Conservation (phyloP, 2,888 invertebrate species). For the Asteroscopus sphinx region DNA sequence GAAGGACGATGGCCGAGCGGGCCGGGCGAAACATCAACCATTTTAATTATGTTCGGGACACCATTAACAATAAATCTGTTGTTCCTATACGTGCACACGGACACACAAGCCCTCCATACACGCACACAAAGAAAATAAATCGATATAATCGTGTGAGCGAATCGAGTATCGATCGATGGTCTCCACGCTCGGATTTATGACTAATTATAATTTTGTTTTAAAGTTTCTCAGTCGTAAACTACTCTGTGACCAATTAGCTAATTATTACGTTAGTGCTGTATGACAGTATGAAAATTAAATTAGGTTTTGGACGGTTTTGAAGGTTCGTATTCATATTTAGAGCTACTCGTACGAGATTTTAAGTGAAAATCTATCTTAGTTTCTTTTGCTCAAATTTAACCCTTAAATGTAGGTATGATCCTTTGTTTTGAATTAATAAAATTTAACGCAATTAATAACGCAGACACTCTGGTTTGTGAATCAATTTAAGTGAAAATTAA, state of each 20-base stretch:
- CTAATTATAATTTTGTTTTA: slow-evolving; percentile 86
- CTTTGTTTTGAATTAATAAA: no score
- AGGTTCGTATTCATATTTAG: slow-evolving; percentile 2
- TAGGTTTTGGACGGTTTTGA: slow-evolving; percentile 19
- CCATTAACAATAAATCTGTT: slow-evolving; percentile 90
- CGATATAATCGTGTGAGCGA: slow-evolving; percentile 70
- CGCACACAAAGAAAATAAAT: slow-evolving; percentile 56
- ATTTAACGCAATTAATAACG: no score
- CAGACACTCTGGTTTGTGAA: no score
- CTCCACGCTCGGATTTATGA: slow-evolving; percentile 81
- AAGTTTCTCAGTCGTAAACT: slow-evolving; percentile 78
- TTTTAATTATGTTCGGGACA: slow-evolving; percentile 89
- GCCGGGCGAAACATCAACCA: slow-evolving; percentile 87
- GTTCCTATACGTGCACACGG: slow-evolving; percentile 73
- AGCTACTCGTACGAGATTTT: not conserved
- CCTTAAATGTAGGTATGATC: no score
- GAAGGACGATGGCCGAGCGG: slow-evolving; percentile 79
- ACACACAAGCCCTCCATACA: slow-evolving; percentile 48
- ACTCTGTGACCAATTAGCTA: slow-evolving; percentile 84
- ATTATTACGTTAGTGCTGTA: slow-evolving; percentile 72
- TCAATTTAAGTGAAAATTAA: no score
- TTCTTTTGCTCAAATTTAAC: not conserved
- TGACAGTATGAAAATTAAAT: slow-evolving; percentile 57
- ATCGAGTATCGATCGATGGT: slow-evolving; percentile 75
- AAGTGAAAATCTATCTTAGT: not conserved